Evolutionary conservation across 2,888 invertebrate species (phyloP), one percentile per base, ranked within the genome.

Genomic region (Perithous albicinctus): DNA sequence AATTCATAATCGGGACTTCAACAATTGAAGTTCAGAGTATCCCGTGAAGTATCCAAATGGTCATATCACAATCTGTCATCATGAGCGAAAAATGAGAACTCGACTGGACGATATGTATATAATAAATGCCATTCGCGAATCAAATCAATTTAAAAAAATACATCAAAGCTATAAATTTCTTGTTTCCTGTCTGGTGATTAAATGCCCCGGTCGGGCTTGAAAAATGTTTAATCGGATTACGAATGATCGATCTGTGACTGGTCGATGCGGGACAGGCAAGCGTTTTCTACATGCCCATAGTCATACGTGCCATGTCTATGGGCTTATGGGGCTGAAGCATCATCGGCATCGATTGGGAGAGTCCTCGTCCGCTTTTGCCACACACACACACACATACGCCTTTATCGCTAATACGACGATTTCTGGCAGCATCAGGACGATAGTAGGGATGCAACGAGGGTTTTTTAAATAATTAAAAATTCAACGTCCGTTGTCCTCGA

Each of bases 401-500:
- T 23, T 18, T 1, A 23, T 26, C 18, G 0, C 63, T 15, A 29
- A 6, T 32, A 56, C 32, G 32, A 8, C n/a, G 32, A 32, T 2
- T 12, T 20, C 20, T 20, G 10, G 10, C 48, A 20, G 0, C 23
- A 23, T 20, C 8, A 20, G 5, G 1, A 8, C 18, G 15, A 48
- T 10, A 6, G 38, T 38, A 76, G 41, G 66, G 38, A 43, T 23
- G 54, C 64, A 80, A 82, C 66, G 80, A 80, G 83, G 79, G 63
- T 78, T 80, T n/a, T 81, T 80, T 63, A 78, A 76, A 78, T 84
- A 83, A 85, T 85, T 86, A 86, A 78, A 87, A 87, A 88, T 87
- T 87, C 88, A 64, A 81, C 74, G 43, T 54, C 23, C 82, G 82
- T 69, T 32, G 74, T 23, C 43, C 41, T 43, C 43, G 35, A 29